Base-by-base conservation (phyloP, 2,888 invertebrate genomes). In the Athalia circularis region DNA sequence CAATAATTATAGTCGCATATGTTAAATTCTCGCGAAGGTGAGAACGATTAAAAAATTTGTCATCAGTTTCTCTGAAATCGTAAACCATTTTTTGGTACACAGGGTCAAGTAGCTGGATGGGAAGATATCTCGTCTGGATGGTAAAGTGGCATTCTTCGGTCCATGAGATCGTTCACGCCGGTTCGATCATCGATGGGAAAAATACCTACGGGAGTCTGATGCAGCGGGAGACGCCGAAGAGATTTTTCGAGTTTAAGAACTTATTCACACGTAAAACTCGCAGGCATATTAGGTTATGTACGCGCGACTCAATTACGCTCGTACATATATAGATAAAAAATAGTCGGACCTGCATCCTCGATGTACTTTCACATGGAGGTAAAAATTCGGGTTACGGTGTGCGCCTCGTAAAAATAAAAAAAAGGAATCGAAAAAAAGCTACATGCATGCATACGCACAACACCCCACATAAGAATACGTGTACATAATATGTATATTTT, bases 231-330 rank as follows among this genome's bases (percentile, higher is more conserved):
- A 68, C 50, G 54, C 3, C 8, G 57, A 54, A 70, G 70, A 54
- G 70, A 70, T 70, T 70, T 52, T 70, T 70, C 43, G 54, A 29
- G 45, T 57, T 72, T 29, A 2, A 57, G 57, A 47, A 59, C 15
- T 72, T 59, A 45, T 59, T 59, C 52, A 59, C 52, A 72, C 72
- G 72, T 72, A 47, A 72, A 72, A 57, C 72, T 72, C 72, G 72
- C 57, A 59, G 72, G 72, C 72, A 72, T 72, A 72, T 72, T 72
- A 59, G 45, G 72, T 72, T 72, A 59, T 72, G 59, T 72, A 72
- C 72, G 59, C 59, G 72, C 13, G 72, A 72, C 72, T 72, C 72
- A 59, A 72, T 72, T 72, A 72, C 72, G 57, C 52, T 11, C 11
- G 8, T 52, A 52, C 11, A 52, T 52, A 29, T 29, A 29, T 29